These are phyloP conservation scores for Biston betularia DNA, from an alignment of 2,888 invertebrate species.

Conservation along the genomic window DNA sequence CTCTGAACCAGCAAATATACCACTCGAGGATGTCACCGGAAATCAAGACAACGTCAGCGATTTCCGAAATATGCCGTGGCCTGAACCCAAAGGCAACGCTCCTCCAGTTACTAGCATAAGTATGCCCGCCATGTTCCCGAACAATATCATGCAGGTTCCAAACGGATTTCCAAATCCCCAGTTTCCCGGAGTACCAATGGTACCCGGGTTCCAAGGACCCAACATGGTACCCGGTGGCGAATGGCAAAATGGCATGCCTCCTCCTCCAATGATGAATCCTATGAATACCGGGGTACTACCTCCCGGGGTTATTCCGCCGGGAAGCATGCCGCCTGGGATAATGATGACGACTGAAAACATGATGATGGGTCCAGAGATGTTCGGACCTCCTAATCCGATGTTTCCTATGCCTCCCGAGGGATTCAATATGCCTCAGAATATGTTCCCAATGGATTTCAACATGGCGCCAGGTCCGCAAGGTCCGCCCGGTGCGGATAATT, in stretches of 20 bases:
- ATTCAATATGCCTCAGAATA: constrained; percentile 79
- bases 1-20: constrained; percentile 93
- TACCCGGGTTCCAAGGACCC: constrained; percentile 76
- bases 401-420: constrained; percentile 72
- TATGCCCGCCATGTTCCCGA: constrained; percentile 80
- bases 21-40: constrained; percentile 94
- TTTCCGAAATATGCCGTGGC: constrained; percentile 92
- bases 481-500: constrained; percentile 68
- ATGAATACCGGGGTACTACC: constrained; percentile 76
- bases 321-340: constrained; percentile 73
- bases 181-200: constrained; percentile 75
- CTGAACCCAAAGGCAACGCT: constrained; percentile 91
- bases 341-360: constrained; percentile 68
- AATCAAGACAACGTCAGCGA: constrained; percentile 93
- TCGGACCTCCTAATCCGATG: constrained; percentile 67
- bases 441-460: constrained; percentile 83
- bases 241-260: constrained; percentile 75
- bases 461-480: constrained; percentile 73
- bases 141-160: constrained; percentile 77
- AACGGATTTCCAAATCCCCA: constrained; percentile 78
- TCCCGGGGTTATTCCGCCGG: constrained; percentile 60
- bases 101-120: constrained; percentile 68
- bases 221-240: constrained; percentile 70
- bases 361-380: constrained; percentile 68
- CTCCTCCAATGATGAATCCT: constrained; percentile 57